phyloP scores from a whole-genome alignment of 1,140 invertebrate genomes.

The Homarus americanus region DNA sequence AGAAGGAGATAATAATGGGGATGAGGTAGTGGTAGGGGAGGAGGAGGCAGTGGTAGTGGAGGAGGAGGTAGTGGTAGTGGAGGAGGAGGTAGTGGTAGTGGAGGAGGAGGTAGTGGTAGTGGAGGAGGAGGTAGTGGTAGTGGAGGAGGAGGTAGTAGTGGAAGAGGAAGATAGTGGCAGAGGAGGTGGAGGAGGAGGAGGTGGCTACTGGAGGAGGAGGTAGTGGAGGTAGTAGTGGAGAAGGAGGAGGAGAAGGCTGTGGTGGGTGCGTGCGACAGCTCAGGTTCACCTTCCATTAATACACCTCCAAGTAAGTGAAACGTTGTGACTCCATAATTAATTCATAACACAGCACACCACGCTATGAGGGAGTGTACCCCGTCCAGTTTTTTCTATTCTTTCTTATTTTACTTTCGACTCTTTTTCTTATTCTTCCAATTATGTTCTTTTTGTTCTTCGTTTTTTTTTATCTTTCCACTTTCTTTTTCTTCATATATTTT shows the following conservation, averaged over 20 bases:
- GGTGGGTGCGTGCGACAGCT: not conserved
- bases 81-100: too few species aligned
- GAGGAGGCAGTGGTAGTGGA: not conserved
- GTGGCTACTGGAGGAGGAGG: not conserved
- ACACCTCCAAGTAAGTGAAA: conserved; percentile 30
- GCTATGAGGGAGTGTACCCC: conserved; percentile 33
- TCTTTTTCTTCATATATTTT: too few species aligned
- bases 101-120: not conserved
- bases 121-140: not conserved
- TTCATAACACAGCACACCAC: conserved; percentile 18
- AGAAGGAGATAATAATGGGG: not conserved
- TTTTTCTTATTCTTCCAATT: too few species aligned
- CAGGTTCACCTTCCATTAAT: conserved; percentile 24
- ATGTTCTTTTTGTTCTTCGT: too few species aligned
- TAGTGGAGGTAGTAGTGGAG: not conserved
- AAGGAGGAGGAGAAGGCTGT: not conserved
- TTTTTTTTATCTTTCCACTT: too few species aligned
- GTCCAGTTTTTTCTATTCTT: too few species aligned
- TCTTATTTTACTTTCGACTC: too few species aligned
- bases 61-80: not conserved
- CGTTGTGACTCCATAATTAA: conserved; percentile 32
- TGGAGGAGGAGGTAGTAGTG: not conserved
- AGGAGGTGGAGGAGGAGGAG: not conserved
- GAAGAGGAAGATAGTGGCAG: not conserved
- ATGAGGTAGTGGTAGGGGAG: not conserved